Percentiles rank a stretch among this genome's conserved stretches.
These are phyloP conservation scores for Phataginus tetradactyla DNA, from an alignment of 2,797 vertebrate genomes.

Conservation along the genomic window DNA sequence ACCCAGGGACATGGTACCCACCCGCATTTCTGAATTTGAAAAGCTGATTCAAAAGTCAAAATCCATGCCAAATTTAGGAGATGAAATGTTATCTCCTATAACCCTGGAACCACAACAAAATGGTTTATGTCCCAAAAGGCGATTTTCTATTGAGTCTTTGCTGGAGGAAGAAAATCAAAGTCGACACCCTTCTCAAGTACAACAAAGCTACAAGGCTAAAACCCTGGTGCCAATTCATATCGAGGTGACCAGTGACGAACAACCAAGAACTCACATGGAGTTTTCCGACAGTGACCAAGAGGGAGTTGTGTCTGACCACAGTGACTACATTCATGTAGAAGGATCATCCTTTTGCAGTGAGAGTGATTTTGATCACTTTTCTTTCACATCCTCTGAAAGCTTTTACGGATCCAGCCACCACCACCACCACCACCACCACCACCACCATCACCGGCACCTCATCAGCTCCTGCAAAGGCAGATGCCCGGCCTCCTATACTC, in stretches of 20 bases:
- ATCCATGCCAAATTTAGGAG: conserved; percentile 97
- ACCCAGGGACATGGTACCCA: conserved; percentile 95
- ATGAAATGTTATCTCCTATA: conserved; percentile 91
- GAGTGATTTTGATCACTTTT: conserved; percentile 98
- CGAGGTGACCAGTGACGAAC: conserved; percentile 89
- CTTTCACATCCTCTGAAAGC: conserved; percentile 97
- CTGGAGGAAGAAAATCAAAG: conserved; percentile 93
- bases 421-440: conserved; percentile 91
- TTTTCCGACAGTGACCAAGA: conserved; percentile 97
- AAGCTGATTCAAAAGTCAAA: conserved; percentile 98
- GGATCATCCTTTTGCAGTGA: conserved; percentile 99
- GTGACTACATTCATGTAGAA: conserved; percentile 97
- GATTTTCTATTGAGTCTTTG: conserved; percentile 97
- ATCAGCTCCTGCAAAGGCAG: conserved; percentile 97
- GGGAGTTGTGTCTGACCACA: conserved; percentile 94
- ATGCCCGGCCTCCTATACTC: conserved; percentile 97
- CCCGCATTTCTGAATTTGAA: conserved; percentile 96
- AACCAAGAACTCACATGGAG: conserved; percentile 85
- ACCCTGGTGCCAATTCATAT: conserved; percentile 90
- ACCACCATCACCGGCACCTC: conserved; percentile 94
- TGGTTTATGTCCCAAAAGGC: conserved; percentile 92
- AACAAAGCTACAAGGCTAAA: conserved; percentile 84
- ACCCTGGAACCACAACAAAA: conserved; percentile 91
- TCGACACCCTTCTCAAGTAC: conserved; percentile 91
- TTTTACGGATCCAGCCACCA: conserved; percentile 93